A percentile compares a stretch with the other conserved stretches of the same genome.
phyloP scores from a whole-genome alignment of 2,113 vertebrate genomes.

The Atherinomorus stipes region DNA sequence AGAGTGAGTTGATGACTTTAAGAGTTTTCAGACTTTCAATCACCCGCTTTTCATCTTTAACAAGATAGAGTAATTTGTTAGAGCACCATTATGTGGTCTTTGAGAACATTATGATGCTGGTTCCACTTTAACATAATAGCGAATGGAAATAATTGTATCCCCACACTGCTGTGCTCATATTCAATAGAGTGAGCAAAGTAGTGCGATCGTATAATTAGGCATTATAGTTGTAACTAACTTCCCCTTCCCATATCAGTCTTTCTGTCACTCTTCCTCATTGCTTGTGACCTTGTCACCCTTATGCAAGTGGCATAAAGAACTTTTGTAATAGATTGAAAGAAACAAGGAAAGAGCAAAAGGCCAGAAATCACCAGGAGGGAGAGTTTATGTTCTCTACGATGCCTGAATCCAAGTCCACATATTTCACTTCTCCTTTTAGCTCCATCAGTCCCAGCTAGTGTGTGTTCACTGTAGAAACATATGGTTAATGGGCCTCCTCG shows the following conservation, averaged over 20 bases:
- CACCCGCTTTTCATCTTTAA: constrained; percentile 44
- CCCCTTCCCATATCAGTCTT: constrained; percentile 49
- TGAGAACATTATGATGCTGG: constrained; percentile 31
- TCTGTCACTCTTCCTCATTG: constrained; percentile 12
- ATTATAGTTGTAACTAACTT: constrained; percentile 73
- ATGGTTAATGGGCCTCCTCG: constrained; percentile 87
- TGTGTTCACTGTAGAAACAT: constrained; percentile 80
- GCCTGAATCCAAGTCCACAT: constrained; percentile 45
- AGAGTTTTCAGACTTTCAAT: constrained; percentile 48
- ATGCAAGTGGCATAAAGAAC: constrained; percentile 42
- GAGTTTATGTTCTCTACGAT: constrained; percentile 42
- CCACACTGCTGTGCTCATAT: background rate
- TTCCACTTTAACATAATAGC: constrained; percentile 21
- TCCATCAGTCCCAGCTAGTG: constrained; percentile 61
- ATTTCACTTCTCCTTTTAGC: constrained; percentile 36
- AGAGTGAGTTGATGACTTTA: constrained; percentile 31
- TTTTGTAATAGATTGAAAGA: constrained; percentile 51
- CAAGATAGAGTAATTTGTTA: constrained; percentile 37
- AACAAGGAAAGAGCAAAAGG: constrained; percentile 54
- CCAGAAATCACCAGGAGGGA: constrained; percentile 36
- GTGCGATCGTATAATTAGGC: constrained; percentile 29
- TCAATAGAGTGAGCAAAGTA: constrained; percentile 12
- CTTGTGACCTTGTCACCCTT: constrained; percentile 45
- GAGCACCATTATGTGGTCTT: constrained; percentile 39
- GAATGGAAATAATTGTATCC: constrained; percentile 26